Percentiles rank a stretch among this genome's conserved stretches.
Evolutionary conservation across 2,888 invertebrate species (phyloP).

Genomic region (Drosophila lutescens): DNA sequence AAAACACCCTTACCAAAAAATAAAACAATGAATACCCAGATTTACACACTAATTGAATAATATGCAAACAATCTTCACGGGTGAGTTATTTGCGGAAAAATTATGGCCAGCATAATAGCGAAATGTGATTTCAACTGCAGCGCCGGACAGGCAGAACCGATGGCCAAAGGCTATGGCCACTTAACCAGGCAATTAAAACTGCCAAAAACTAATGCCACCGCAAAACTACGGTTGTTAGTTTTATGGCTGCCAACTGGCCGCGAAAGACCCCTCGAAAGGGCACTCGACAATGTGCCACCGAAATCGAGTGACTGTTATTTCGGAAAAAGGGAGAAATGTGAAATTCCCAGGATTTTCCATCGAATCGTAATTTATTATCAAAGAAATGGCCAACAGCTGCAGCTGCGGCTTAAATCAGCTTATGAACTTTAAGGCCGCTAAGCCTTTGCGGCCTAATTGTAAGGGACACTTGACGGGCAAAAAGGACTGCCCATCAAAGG

Average conservation of each 20-base stretch:
- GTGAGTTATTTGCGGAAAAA: constrained; percentile 19
- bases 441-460: constrained; percentile 64
- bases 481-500: constrained; percentile 44
- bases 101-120: constrained; percentile 19
- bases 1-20: not conserved
- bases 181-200: constrained; percentile 45
- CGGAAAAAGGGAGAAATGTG: constrained; percentile 17
- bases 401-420: constrained; percentile 57
- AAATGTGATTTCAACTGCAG: constrained; percentile 16
- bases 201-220: constrained; percentile 53
- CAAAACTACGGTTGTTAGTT: constrained; percentile 61
- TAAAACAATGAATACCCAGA: not conserved
- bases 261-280: constrained; percentile 20
- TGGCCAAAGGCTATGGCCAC: constrained; percentile 8
- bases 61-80: constrained; percentile 8
- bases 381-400: constrained; percentile 66
- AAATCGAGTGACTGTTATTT: constrained; percentile 42
- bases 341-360: constrained; percentile 18
- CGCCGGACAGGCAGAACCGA: constrained; percentile 3
- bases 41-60: not conserved
- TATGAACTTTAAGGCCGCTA: constrained; percentile 60
- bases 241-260: constrained; percentile 36
- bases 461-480: constrained; percentile 45
- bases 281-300: constrained; percentile 59
- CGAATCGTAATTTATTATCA: constrained; percentile 62